phyloP scores from a whole-genome alignment of 2,797 vertebrate genomes.

The Perdix hodgsoniae region DNA sequence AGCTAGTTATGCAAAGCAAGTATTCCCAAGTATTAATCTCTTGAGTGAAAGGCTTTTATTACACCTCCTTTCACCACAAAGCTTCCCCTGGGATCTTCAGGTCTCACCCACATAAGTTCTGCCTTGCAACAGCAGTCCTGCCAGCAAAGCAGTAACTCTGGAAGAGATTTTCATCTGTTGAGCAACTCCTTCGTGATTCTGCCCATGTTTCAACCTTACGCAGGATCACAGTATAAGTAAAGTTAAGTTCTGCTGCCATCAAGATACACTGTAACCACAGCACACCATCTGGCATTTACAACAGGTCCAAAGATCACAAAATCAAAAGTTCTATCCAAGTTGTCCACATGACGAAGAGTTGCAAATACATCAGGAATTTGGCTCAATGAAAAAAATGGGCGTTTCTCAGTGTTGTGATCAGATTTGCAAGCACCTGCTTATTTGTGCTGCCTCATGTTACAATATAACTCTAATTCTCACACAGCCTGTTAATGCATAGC shows the following conservation, averaged over 20 bases:
- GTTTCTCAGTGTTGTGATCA: background rate
- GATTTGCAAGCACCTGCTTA: background rate
- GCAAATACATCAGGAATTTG: slow-evolving; percentile 11
- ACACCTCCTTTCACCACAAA: background rate
- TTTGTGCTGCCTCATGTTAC: background rate
- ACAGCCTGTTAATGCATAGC: background rate
- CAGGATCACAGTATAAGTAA: background rate
- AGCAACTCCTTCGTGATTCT: background rate
- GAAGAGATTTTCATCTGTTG: background rate
- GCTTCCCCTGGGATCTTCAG: background rate
- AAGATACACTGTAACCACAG: background rate
- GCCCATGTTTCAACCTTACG: background rate
- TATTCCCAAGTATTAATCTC: background rate
- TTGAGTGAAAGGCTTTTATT: background rate
- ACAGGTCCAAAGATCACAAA: slow-evolving; percentile 48
- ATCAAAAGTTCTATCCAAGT: background rate
- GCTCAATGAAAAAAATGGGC: background rate
- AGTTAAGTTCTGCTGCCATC: background rate
- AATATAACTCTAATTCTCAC: background rate
- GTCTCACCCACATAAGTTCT: background rate
- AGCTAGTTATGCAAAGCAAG: background rate
- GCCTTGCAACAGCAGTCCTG: background rate
- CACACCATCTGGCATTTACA: background rate
- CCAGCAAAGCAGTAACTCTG: slow-evolving; percentile 1
- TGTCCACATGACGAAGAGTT: slow-evolving; percentile 20